Evolutionary conservation across 1,140 invertebrate species (phyloP).

Genomic region (Anagrus nilaparvatae): DNA sequence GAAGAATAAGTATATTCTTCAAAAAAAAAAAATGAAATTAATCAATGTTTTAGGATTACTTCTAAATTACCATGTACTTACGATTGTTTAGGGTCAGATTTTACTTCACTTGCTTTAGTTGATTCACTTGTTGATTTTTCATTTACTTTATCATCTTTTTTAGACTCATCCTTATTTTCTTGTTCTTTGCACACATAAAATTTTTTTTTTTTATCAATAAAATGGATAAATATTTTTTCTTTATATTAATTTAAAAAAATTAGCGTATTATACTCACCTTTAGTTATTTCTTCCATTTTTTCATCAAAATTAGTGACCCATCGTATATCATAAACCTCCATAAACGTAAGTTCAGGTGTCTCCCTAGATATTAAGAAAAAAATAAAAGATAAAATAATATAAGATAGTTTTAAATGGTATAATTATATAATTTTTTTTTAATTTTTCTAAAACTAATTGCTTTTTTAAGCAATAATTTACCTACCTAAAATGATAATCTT

Average conservation of each 20-base stretch:
- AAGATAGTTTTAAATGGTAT: background rate
- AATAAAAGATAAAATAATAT: background rate
- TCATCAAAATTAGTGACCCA: constrained; percentile 42
- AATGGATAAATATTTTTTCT: background rate
- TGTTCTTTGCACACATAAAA: constrained; percentile 25
- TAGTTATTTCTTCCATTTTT: constrained; percentile 37
- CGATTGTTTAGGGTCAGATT: constrained; percentile 32
- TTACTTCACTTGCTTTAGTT: constrained; percentile 28
- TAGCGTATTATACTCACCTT: constrained; percentile 34
- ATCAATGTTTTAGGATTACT: too few species aligned
- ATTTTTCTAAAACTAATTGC: too few species aligned
- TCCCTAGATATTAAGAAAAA: constrained; percentile 26
- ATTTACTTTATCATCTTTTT: constrained; percentile 15
- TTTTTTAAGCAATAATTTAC: constrained; percentile 17
- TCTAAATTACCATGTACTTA: too few species aligned
- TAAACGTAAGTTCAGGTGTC: constrained; percentile 41
- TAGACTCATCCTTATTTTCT: constrained; percentile 20
- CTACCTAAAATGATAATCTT: constrained; percentile 47
- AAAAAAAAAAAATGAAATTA: background rate
- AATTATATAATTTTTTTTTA: too few species aligned
- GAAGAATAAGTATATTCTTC: background rate
- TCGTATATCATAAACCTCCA: constrained; percentile 42
- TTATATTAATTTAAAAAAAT: constrained; percentile 8
- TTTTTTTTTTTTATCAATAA: constrained; percentile 1
- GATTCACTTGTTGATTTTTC: constrained; percentile 16